These are phyloP conservation scores for Rhabdomys dilectus DNA, from an alignment of 2,113 vertebrate genomes.

Conservation along the genomic window DNA sequence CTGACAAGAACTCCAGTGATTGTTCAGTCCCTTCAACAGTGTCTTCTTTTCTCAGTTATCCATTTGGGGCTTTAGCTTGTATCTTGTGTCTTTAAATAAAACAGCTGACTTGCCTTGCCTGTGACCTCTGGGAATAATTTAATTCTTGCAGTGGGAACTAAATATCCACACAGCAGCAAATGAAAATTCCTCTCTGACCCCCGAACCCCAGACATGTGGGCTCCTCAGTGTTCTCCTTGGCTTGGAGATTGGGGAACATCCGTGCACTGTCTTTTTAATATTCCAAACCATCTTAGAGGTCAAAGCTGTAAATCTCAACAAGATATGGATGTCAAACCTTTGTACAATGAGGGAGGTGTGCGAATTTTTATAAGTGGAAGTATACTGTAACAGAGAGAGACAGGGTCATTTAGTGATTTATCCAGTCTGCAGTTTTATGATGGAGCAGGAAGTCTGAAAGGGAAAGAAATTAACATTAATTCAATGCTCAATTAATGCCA, in stretches of 20 bases:
- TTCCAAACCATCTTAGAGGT: slow-evolving; percentile 28
- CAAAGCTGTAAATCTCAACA: slow-evolving; percentile 53
- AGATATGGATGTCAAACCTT: slow-evolving; percentile 15
- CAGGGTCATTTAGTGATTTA: background rate
- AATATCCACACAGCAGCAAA: slow-evolving; percentile 52
- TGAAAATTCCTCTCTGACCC: slow-evolving; percentile 55
- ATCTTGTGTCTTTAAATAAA: slow-evolving; percentile 73
- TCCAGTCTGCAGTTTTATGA: background rate
- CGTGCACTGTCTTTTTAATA: background rate
- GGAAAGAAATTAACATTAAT: slow-evolving; percentile 16
- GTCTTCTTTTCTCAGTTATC: slow-evolving; percentile 48
- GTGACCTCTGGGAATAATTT: slow-evolving; percentile 70
- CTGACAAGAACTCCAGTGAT: slow-evolving; percentile 31
- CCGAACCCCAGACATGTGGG: background rate
- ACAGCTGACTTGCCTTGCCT: slow-evolving; percentile 63
- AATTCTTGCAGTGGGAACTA: slow-evolving; percentile 53
- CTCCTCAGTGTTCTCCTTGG: background rate
- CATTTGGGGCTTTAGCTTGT: slow-evolving; percentile 58
- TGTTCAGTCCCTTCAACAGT: slow-evolving; percentile 18
- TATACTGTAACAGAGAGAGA: background rate
- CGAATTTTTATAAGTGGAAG: slow-evolving; percentile 31
- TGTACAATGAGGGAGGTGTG: background rate
- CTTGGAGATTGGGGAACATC: slow-evolving; percentile 17
- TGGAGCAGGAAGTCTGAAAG: slow-evolving; percentile 37
- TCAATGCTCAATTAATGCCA: slow-evolving; percentile 1